phyloP scores from a whole-genome alignment of 2,113 vertebrate genomes.

The Tetraodon nigroviridis region DNA sequence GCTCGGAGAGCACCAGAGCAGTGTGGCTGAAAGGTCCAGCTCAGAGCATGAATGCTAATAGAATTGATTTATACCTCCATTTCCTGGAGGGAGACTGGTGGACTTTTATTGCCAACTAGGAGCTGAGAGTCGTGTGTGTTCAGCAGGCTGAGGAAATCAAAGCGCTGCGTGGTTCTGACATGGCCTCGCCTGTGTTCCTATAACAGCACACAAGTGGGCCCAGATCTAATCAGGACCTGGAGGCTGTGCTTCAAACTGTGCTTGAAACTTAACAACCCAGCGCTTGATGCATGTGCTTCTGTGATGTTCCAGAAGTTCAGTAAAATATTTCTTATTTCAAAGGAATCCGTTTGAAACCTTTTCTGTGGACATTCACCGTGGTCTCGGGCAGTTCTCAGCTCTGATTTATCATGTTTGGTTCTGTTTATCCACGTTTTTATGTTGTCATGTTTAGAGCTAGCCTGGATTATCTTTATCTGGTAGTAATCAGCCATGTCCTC shows the following conservation, averaged over 20 bases:
- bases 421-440: too few species aligned
- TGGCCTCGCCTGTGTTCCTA: conserved; percentile 6
- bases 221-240: neutral
- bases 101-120: conserved; percentile 43
- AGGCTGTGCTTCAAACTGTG: neutral
- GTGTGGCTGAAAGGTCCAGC: conserved; percentile 54
- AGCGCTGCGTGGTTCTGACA: conserved; percentile 10
- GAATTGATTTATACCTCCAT: conserved; percentile 63
- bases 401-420: too few species aligned
- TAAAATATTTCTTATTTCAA: neutral
- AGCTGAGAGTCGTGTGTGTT: conserved; percentile 34
- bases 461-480: too few species aligned
- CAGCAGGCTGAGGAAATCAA: conserved; percentile 35
- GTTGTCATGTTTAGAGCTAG: too few species aligned
- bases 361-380: too few species aligned
- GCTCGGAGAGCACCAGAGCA: conserved; percentile 53
- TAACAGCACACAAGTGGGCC: neutral
- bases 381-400: too few species aligned
- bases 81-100: conserved; percentile 51
- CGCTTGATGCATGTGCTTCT: neutral
- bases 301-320: neutral
- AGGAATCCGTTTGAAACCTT: too few species aligned
- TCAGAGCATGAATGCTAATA: conserved; percentile 66
- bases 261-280: too few species aligned
- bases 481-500: too few species aligned